Base-by-base conservation (phyloP, 1,140 invertebrate genomes). In the Streblospio benedicti region DNA sequence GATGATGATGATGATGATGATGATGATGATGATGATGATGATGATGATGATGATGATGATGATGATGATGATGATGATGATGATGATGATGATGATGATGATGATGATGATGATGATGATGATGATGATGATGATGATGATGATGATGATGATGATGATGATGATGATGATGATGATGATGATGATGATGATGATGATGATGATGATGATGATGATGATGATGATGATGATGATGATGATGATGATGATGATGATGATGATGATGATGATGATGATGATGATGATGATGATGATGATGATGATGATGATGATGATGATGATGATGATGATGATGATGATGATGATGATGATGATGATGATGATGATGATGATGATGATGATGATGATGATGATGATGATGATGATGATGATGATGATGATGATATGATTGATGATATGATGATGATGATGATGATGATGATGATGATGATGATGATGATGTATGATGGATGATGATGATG, bases 291-390 rank as follows among this genome's bases (percentile, higher is more conserved):
- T 12, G 9, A 49, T 9, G 45, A 49, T 52, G 50, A 52, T 52
- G 49, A 51, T 18, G 49, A 4, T 28, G 49, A 51, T 16, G 4
- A 28, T 18, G n/a, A 51, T 51, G 27, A 51, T 51, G 49, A 51
- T 18, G 49, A 25, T 51, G 49, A 25, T 23, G 50, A 30, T 18
- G 50, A 52, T 52, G 50, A 52, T 52, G 50, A 52, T 52, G 50
- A 52, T 52, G 50, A 52, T 52, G 50, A 52, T 52, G 50, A 52
- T 30, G 50, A 52, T 30, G 50, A 52, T 52, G 50, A 52, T 52
- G 50, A 52, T 52, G 50, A 52, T 52, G 50, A 52, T 52, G 50
- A 52, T 52, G 50, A 52, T 52, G 50, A 52, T 52, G 50, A 52
- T 52, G 50, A 52, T 52, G 50, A 52, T 52, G 50, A 52, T 28